Evolutionary conservation across 2,113 vertebrate genomes (phyloP).

Genomic region (Recurvirostra avosetta): DNA sequence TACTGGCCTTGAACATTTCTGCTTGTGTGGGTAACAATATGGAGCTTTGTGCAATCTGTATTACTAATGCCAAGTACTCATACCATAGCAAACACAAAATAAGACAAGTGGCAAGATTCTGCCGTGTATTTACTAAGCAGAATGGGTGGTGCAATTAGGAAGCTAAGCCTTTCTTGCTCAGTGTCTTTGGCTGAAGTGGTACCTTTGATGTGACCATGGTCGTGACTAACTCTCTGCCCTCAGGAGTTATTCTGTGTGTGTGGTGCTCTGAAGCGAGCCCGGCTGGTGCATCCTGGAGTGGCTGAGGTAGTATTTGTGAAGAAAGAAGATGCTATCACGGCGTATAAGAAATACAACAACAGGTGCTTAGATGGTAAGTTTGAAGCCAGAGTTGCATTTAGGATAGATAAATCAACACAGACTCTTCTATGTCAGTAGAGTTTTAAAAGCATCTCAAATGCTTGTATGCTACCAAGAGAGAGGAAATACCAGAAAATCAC

Average conservation of each 20-base stretch:
- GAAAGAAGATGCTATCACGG: conserved; percentile 94
- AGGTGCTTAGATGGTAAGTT: conserved; percentile 93
- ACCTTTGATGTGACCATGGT: not conserved
- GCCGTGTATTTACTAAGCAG: not conserved
- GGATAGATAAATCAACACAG: not conserved
- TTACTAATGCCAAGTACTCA: not conserved
- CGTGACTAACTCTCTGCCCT: not conserved
- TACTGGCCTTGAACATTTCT: not conserved
- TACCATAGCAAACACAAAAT: not conserved
- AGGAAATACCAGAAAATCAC: not conserved
- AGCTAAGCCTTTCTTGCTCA: not conserved
- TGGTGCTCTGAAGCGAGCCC: conserved; percentile 92
- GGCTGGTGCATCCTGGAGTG: conserved; percentile 90
- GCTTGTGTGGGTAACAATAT: not conserved
- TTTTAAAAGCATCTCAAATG: not conserved
- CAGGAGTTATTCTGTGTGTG: conserved; percentile 98
- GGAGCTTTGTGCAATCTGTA: not conserved
- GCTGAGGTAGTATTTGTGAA: conserved; percentile 97
- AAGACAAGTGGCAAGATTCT: not conserved
- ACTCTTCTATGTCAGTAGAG: not conserved
- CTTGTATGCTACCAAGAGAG: not conserved
- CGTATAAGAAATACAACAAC: conserved; percentile 98
- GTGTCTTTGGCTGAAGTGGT: not conserved
- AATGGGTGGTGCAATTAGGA: not conserved
- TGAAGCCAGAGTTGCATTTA: not conserved